Evolutionary conservation across 2,888 invertebrate species (phyloP), one percentile per base, ranked within the genome.

Genomic region (Eupithecia subumbrata): DNA sequence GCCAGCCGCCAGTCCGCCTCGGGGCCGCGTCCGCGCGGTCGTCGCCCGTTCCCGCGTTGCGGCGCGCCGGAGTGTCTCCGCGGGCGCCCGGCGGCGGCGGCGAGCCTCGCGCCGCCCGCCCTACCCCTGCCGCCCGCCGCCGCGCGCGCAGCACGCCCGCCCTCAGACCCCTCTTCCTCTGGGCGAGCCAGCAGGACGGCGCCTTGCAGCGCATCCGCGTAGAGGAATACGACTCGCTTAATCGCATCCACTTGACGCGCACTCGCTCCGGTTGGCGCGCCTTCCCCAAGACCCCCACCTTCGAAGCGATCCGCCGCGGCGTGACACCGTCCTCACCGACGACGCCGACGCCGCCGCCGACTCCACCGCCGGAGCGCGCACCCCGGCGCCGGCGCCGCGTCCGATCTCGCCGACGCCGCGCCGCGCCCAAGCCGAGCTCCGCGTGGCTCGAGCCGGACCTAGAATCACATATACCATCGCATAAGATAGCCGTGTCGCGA

Each of bases 151-250:
- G 90, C 90, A 91, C 90, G 89, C 90, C 85, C 79, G 85, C 87
- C 91, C 96, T 97, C 83, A 97, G 97, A 87, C 98, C 98, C 82
- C 97, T 98, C 82, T 98, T 98, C 91, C 95, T 98, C 83, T 98
- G 98, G 97, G 97, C 97, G 79, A 97, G 97, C 88, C 97, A 97
- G 90, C 96, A 96, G 84, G 97, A 97, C 91, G 97, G 97, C 80
- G 96, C 96, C 88, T 97, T 98, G 90, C 96, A 97, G 88, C 97
- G 97, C 91, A 97, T 98, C 84, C 96, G 96, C 91, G 97, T 97
- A 94, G 98, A 98, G 92, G 98, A 98, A 90, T 98, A 98, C 95
- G 98, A 98, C 95, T 96, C 97, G 89, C 95, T 97, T 77, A 98
- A 98, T 93, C 97, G 98, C 78, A 97, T 98, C 86, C 96, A 97